Evolutionary conservation across 1,140 invertebrate species (phyloP).

Genomic region (Trichomalopsis sarcophagae): DNA sequence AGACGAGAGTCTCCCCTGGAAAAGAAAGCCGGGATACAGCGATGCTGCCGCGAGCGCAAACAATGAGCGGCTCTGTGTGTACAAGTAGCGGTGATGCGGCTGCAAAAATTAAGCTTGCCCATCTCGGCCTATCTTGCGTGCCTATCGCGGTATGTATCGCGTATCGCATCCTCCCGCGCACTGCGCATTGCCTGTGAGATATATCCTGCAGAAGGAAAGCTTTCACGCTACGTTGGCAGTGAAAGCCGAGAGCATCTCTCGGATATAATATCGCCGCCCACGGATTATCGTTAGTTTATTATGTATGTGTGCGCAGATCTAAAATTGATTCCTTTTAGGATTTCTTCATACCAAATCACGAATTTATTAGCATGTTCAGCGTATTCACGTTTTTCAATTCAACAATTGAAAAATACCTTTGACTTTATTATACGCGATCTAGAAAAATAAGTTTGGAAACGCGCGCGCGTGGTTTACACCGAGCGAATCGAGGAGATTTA

Average conservation of each 20-base stretch:
- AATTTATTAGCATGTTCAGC: not conserved
- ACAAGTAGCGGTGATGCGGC: no score
- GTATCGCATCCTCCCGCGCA: not conserved
- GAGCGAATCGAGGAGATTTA: not conserved
- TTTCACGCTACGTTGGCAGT: not conserved
- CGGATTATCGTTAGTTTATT: no score
- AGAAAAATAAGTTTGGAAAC: not conserved
- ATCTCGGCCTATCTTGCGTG: not conserved
- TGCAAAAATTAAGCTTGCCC: not conserved
- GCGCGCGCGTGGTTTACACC: not conserved
- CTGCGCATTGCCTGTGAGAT: not conserved
- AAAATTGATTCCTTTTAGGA: no score
- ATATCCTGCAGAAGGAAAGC: not conserved
- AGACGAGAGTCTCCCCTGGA: slow-evolving; percentile 12
- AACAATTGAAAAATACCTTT: not conserved
- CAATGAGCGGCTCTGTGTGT: not conserved
- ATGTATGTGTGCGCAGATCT: no score
- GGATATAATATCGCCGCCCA: no score
- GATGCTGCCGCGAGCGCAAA: not conserved
- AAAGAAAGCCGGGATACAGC: slow-evolving; percentile 30
- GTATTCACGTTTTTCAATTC: not conserved
- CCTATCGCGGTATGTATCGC: not conserved
- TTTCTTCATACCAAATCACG: no score
- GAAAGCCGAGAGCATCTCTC: no score
- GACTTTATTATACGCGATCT: not conserved